Percentiles rank a stretch among this genome's conserved stretches.
Evolutionary conservation across 1,140 invertebrate species (phyloP).

Genomic region (Trissolcus basalis): DNA sequence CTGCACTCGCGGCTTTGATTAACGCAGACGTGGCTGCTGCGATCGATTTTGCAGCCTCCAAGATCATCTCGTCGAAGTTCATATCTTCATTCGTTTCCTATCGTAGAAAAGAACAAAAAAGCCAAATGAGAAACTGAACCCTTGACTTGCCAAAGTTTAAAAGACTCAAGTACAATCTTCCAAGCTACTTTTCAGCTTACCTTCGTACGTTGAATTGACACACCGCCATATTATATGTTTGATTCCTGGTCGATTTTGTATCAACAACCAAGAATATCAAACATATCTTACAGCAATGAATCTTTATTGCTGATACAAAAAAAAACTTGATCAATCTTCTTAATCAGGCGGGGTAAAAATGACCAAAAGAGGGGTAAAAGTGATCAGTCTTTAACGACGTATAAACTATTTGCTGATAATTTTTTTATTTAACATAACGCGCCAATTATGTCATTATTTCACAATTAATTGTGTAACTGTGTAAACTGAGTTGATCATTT

Average conservation of each 20-base stretch:
- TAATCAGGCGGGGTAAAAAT: no score
- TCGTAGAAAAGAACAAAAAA: slow-evolving; percentile 17
- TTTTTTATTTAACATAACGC: no score
- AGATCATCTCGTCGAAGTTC: slow-evolving; percentile 99
- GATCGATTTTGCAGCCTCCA: slow-evolving; percentile 98
- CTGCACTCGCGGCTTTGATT: slow-evolving; percentile 96
- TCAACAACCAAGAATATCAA: slow-evolving; percentile 99
- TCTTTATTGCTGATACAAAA: no score
- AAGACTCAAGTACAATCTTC: background rate
- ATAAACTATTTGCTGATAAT: no score
- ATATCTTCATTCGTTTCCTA: slow-evolving; percentile 94
- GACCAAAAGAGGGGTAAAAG: no score
- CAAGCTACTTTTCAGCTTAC: background rate
- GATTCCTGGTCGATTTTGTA: slow-evolving; percentile 95
- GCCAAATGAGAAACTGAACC: background rate
- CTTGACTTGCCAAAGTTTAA: background rate
- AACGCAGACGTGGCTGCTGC: slow-evolving; percentile 96
- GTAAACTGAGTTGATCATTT: no score
- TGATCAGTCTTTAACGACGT: no score
- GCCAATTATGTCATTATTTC: no score
- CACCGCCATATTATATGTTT: slow-evolving; percentile 95
- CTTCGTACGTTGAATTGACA: slow-evolving; percentile 33
- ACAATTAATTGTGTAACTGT: no score
- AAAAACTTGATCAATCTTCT: no score
- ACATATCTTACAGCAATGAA: slow-evolving; percentile 94